phyloP scores from a whole-genome alignment of 2,888 invertebrate species.

The Leucozona laternaria region DNA sequence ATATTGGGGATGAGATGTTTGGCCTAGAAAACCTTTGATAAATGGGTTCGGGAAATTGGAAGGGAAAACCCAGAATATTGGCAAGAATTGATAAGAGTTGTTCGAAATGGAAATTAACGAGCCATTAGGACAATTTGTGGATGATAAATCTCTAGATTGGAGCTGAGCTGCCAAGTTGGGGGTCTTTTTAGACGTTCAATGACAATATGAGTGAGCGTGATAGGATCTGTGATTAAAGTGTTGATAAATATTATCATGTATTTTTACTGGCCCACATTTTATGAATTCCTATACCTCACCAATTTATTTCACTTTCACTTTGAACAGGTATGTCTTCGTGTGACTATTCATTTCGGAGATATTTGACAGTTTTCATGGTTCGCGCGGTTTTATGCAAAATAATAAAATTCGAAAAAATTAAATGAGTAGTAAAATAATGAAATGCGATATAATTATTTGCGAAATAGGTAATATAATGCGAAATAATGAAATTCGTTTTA shows the following conservation, averaged over 20 bases:
- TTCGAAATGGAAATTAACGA: not conserved
- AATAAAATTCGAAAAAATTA: no score
- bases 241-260: not conserved
- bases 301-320: not conserved
- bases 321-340: not conserved
- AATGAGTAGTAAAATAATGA: no score
- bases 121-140: not conserved
- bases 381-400: no score
- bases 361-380: no score
- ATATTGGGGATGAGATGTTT: conserved; percentile 42
- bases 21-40: conserved; percentile 52
- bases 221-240: not conserved
- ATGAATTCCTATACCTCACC: not conserved
- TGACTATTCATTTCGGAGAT: no score
- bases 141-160: not conserved
- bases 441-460: no score
- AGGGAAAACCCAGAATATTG: conserved; percentile 30
- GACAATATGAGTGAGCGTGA: not conserved
- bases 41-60: conserved; percentile 44
- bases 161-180: not conserved
- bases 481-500: no score
- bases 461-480: no score
- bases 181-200: not conserved
- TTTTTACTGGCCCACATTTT: not conserved
- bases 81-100: conserved; percentile 20